phyloP scores from a whole-genome alignment of 2,797 vertebrate species.

The Phyllotis vaccarum region DNA sequence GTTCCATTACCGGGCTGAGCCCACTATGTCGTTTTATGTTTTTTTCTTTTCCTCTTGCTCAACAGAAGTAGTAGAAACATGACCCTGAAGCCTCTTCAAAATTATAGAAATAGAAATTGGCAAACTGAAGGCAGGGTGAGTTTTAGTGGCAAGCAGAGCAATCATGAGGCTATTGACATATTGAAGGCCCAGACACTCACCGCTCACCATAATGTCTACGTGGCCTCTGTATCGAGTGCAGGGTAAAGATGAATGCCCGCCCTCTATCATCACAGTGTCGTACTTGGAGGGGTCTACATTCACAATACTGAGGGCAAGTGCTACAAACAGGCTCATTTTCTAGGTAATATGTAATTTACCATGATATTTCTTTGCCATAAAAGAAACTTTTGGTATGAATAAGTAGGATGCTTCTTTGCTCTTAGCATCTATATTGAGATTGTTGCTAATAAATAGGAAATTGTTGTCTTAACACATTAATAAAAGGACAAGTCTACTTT shows the following conservation, averaged over 20 bases:
- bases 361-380: not conserved
- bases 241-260: fast-evolving
- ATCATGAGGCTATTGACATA: not conserved
- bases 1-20: not conserved
- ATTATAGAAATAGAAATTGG: not conserved
- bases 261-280: not conserved
- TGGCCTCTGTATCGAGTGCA: not conserved
- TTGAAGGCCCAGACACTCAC: not conserved
- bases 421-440: not conserved
- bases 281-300: too few relatives aligned
- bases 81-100: constrained; percentile 29
- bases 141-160: constrained; percentile 1
- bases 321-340: not conserved
- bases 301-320: not conserved
- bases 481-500: not conserved
- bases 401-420: not conserved
- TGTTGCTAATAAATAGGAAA: not conserved
- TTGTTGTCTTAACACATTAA: not conserved
- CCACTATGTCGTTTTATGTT: not conserved
- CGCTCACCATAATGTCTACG: fast-evolving
- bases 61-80: not conserved
- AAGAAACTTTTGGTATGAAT: not conserved
- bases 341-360: not conserved
- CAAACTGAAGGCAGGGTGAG: not conserved
- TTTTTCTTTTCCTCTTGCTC: not conserved